A percentile compares a stretch with the other conserved stretches of the same genome.
phyloP scores from a whole-genome alignment of 2,113 vertebrate genomes.

The Corvus hawaiiensis region DNA sequence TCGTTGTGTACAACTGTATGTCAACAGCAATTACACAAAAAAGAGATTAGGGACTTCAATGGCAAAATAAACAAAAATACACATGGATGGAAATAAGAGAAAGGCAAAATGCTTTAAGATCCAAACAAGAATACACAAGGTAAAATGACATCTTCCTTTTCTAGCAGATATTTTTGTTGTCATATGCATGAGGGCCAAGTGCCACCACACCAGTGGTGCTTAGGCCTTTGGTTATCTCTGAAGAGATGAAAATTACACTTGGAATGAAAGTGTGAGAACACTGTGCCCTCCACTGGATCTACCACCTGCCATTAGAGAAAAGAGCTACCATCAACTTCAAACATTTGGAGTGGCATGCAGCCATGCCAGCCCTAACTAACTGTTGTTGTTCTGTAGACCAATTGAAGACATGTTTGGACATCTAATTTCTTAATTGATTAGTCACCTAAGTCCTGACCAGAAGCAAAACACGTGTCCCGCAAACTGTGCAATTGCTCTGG shows the following conservation, averaged over 20 bases:
- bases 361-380: not conserved
- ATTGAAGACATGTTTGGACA: not conserved
- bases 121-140: not conserved
- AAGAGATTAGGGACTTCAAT: not conserved
- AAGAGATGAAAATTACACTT: not conserved
- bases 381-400: not conserved
- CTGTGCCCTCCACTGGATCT: not conserved
- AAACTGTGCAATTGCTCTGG: constrained; percentile 3
- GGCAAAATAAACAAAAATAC: not conserved
- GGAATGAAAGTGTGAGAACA: not conserved
- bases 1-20: rapidly evolving
- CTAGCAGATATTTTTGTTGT: not conserved
- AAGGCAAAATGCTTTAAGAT: not conserved
- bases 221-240: not conserved
- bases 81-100: not conserved
- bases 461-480: constrained; percentile 27
- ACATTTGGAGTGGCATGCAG: not conserved
- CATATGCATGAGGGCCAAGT: not conserved
- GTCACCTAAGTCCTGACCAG: not conserved
- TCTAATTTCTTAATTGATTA: not conserved
- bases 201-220: not conserved
- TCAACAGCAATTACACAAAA: not conserved
- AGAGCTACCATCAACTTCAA: not conserved
- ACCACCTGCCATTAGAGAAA: not conserved
- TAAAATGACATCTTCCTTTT: not conserved